Conservation (phyloP, 2,888 invertebrate genomes). For the Halictus quadricinctus region DNA sequence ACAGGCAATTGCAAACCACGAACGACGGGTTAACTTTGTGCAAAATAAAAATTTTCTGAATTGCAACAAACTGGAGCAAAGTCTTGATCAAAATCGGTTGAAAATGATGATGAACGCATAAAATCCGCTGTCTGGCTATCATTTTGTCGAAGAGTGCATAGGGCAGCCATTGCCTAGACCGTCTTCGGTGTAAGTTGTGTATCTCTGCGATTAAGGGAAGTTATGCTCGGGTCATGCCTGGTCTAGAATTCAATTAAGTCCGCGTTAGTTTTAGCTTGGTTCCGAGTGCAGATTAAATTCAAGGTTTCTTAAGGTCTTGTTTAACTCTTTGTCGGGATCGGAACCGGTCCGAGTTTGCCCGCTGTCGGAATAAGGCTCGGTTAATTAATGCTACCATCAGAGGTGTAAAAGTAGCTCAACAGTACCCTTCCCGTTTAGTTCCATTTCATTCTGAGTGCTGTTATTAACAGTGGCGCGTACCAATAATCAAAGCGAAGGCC, state of each 20-base stretch:
- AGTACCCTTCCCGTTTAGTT: not conserved
- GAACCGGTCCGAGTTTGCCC: rapidly evolving
- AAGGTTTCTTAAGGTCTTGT: not conserved
- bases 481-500: conserved; percentile 17
- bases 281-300: not conserved
- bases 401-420: not conserved
- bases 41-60: no score
- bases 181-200: not conserved
- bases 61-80: no score
- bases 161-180: not conserved
- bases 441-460: not conserved
- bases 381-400: not conserved
- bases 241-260: not conserved
- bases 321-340: not conserved
- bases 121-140: no score
- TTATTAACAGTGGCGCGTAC: conserved; percentile 4
- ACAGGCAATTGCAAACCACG: no score
- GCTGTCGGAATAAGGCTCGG: no score
- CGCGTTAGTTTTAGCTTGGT: not conserved
- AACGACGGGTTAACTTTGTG: no score
- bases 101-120: no score
- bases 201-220: not conserved
- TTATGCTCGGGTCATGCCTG: not conserved
- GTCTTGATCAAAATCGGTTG: no score
- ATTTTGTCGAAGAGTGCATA: no score